phyloP scores from a whole-genome alignment of 2,113 vertebrate species.

The Pardalotus punctatus region DNA sequence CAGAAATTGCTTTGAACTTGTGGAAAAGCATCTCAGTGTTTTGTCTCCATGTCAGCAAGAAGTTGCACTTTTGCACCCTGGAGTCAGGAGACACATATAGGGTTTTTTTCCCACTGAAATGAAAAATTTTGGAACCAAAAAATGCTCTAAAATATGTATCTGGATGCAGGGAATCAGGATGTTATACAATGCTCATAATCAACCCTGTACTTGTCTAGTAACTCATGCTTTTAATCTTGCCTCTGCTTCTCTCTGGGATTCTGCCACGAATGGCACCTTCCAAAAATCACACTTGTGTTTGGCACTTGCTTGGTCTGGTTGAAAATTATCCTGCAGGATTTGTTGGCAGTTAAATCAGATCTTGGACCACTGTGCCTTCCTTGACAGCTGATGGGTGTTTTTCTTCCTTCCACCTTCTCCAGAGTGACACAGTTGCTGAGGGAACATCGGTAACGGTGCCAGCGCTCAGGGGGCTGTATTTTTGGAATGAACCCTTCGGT shows the following conservation, averaged over 20 bases:
- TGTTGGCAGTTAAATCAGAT: background rate
- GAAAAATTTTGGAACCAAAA: background rate
- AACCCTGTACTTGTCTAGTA: background rate
- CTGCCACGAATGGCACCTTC: rapidly evolving
- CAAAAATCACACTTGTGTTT: background rate
- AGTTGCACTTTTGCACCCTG: background rate
- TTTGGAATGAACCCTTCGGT: background rate
- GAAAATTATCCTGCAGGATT: background rate
- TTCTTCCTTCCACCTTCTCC: conserved; percentile 8
- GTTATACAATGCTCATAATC: background rate
- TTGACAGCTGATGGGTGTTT: background rate
- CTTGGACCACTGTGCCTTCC: background rate
- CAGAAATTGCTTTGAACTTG: background rate
- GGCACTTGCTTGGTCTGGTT: background rate
- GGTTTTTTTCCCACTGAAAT: background rate
- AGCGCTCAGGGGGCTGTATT: conserved; percentile 29
- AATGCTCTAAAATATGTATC: background rate
- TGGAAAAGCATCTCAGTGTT: background rate
- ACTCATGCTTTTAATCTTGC: background rate
- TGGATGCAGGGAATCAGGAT: background rate
- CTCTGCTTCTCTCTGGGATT: background rate
- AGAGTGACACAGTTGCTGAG: background rate
- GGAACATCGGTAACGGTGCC: background rate
- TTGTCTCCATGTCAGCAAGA: background rate
- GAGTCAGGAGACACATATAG: rapidly evolving